Evolutionary conservation across 2,888 invertebrate genomes (phyloP).

Genomic region (Eucera pruinosa): DNA sequence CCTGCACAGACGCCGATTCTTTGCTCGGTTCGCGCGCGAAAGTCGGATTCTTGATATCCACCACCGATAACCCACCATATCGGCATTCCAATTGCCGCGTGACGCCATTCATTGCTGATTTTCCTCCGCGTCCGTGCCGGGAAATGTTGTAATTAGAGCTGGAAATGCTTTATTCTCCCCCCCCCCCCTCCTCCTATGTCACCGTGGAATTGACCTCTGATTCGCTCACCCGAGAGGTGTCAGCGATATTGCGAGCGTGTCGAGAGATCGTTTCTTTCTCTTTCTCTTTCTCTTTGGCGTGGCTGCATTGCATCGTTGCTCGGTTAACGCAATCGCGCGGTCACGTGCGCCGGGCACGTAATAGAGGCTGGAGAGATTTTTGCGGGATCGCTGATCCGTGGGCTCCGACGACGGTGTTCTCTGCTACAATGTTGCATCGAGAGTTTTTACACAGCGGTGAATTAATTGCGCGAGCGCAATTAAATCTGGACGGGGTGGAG

Average conservation of each 20-base stretch:
- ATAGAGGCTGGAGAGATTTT: slow-evolving; percentile 21
- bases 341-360: slow-evolving; percentile 34
- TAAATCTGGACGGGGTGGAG: slow-evolving; percentile 34
- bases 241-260: slow-evolving; percentile 11
- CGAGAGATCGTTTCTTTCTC: not conserved
- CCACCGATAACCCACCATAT: slow-evolving; percentile 54
- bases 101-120: slow-evolving; percentile 42
- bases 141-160: slow-evolving; percentile 21
- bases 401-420: slow-evolving; percentile 16
- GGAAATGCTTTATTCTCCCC: not conserved
- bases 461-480: slow-evolving; percentile 48
- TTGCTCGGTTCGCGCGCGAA: slow-evolving; percentile 48
- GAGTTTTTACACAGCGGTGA: slow-evolving; percentile 11
- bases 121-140: not conserved
- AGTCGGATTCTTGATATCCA: slow-evolving; percentile 62
- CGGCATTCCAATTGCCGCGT: slow-evolving; percentile 33
- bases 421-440: slow-evolving; percentile 14
- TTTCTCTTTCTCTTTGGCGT: not conserved
- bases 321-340: slow-evolving; percentile 43
- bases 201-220: not conserved
- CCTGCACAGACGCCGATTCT: slow-evolving; percentile 65
- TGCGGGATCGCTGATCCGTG: slow-evolving; percentile 31
- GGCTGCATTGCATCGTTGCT: slow-evolving; percentile 18
- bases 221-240: slow-evolving; percentile 10
- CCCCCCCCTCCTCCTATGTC: not conserved